Evolutionary conservation across 2,113 vertebrate genomes (phyloP), one percentile per base, ranked within the genome.

Genomic region (Copsychus sechellarum): DNA sequence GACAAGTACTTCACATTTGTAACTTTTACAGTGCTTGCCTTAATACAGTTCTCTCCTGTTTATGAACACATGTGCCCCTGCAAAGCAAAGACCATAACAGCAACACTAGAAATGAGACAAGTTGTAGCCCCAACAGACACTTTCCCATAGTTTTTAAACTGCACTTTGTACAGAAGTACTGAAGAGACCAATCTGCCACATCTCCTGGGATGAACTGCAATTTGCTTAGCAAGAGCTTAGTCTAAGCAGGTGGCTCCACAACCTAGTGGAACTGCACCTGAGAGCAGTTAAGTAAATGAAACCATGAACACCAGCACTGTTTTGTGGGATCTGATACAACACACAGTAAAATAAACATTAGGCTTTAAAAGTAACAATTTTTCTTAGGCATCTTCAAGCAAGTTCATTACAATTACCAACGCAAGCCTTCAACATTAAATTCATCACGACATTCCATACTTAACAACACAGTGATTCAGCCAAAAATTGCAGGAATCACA

Each of bases 71-170:
- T 4, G 5, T 16, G 28, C 34, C 56, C 51, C 56, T 43, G 22
- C 56, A 81, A 81, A 91, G 70, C 38, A 71, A 33, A 80, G 64
- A n/a, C 24, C 2, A 0, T 14, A 84, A 65, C 3, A 70, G 36
- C 25, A 88, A 34, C 13, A 28, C 33, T 9, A 81, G 25, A 57
- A 72, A 33, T 70, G 4, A 81, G 23, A 47, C 5, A 1, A 78
- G 24, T 12, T 10, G 12, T 8, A 85, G 34, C 6, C 36, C 12
- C 0, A 0, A 26, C 18, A 25, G 5, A 58, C 16, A 54, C 50
- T 81, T 62, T 23, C n/a, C 19, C 42, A 11, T 62, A 18, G 16
- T 38, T 86, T 86, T 67, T 70, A 42, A 66, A 38, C 36, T 40
- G 19, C 28, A 56, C 13, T 87, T 76, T 34, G 9, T 47, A 31